A percentile compares a stretch with the other conserved stretches of the same genome.
These are phyloP conservation scores for Rhagoletis zephyria DNA, from an alignment of 1,140 invertebrate genomes.

Conservation along the genomic window DNA sequence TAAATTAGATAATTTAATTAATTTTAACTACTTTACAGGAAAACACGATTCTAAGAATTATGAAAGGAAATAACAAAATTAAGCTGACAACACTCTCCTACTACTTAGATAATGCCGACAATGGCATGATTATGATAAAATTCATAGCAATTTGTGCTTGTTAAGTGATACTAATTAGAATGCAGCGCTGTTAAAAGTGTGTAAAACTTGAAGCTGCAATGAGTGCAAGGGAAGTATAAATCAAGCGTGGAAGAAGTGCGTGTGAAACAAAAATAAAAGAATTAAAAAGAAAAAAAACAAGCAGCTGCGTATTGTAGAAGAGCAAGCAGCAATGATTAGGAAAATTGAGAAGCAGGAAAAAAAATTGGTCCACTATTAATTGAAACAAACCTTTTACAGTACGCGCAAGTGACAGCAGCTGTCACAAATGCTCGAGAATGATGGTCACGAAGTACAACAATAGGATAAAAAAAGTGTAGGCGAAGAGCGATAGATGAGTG, in stretches of 20 bases:
- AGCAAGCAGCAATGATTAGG: background rate
- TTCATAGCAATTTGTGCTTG: slow-evolving; percentile 18
- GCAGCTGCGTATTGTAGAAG: too few species aligned
- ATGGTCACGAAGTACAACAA: background rate
- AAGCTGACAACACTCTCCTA: background rate
- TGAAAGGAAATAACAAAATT: background rate
- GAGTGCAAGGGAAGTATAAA: background rate
- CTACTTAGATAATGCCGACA: background rate
- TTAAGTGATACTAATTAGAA: slow-evolving; percentile 37
- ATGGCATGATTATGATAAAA: slow-evolving; percentile 6
- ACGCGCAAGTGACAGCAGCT: slow-evolving; percentile 28
- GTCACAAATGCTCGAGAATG: background rate
- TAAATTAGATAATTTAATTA: too few species aligned
- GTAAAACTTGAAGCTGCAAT: background rate
- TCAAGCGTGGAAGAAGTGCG: background rate
- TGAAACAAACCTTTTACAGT: slow-evolving; percentile 28
- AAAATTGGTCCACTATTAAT: background rate
- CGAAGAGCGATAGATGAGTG: background rate
- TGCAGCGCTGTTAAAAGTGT: background rate
- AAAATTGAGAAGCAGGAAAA: background rate
- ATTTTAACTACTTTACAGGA: too few species aligned
- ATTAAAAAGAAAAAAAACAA: background rate
- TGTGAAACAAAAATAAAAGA: slow-evolving; percentile 12
- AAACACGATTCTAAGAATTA: too few species aligned
- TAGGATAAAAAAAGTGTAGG: background rate